These are phyloP conservation scores for Neogale vison DNA, from an alignment of 2,113 vertebrate species.

Conservation along the genomic window DNA sequence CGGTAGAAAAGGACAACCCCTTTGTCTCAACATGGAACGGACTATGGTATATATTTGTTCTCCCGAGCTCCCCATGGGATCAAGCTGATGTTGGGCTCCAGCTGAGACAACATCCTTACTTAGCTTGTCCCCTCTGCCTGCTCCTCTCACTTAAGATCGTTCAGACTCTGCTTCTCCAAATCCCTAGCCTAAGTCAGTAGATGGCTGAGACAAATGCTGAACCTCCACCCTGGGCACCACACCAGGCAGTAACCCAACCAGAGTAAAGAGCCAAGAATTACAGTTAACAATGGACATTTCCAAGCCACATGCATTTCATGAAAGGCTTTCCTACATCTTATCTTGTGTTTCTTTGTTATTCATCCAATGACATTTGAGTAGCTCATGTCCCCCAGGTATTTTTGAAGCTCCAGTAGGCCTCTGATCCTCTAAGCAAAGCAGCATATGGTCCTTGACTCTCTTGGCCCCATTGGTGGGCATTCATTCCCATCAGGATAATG, in stretches of 20 bases:
- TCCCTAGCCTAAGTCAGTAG: not conserved
- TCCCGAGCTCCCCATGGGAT: not conserved
- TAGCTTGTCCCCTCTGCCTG: not conserved
- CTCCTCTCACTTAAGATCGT: not conserved
- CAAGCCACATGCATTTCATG: not conserved
- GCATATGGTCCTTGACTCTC: not conserved
- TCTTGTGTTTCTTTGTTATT: not conserved
- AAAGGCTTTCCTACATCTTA: not conserved
- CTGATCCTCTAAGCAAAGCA: not conserved
- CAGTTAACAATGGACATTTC: not conserved
- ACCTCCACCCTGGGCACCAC: not conserved
- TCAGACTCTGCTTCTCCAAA: not conserved
- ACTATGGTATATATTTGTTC: not conserved
- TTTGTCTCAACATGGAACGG: not conserved
- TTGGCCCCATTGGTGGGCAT: not conserved
- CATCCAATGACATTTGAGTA: not conserved
- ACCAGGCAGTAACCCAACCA: not conserved
- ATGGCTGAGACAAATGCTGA: not conserved
- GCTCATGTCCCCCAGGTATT: not conserved
- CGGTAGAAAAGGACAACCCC: not conserved
- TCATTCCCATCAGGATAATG: not conserved
- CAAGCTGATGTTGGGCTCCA: not conserved
- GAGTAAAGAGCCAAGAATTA: not conserved
- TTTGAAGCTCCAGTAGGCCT: not conserved
- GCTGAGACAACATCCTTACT: not conserved